Evolutionary conservation across 1,140 invertebrate species (phyloP).

Genomic region (Orchesella cincta): DNA sequence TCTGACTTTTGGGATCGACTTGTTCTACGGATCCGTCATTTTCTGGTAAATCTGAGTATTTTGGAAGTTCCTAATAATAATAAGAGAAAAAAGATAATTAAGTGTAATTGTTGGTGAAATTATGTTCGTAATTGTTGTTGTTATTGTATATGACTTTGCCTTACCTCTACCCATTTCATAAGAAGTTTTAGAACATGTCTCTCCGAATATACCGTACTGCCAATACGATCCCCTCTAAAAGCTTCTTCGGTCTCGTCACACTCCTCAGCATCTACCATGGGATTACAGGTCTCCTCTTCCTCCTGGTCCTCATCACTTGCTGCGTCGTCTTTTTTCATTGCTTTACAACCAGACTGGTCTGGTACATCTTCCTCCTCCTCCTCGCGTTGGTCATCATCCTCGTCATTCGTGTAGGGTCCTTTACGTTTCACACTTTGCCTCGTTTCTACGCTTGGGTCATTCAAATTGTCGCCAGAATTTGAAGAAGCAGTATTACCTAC

Average conservation of each 20-base stretch:
- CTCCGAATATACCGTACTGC: constrained; percentile 46
- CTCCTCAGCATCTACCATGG: constrained; percentile 41
- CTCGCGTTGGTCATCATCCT: constrained; percentile 21
- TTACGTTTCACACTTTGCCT: not conserved
- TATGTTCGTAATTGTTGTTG: not conserved
- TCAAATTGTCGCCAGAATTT: constrained; percentile 12
- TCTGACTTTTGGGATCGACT: not conserved
- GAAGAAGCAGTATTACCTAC: too few species aligned
- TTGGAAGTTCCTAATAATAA: constrained; percentile 36
- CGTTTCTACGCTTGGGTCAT: not conserved
- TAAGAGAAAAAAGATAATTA: constrained; percentile 5
- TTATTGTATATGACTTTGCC: not conserved
- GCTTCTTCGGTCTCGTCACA: constrained; percentile 35
- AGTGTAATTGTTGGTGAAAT: not conserved
- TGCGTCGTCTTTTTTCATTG: not conserved
- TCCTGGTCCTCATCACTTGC: constrained; percentile 21
- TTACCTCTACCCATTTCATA: constrained; percentile 48
- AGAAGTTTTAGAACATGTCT: constrained; percentile 46
- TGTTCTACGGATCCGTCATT: constrained; percentile 21
- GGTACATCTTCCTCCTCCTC: not conserved
- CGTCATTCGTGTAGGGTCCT: constrained; percentile 4
- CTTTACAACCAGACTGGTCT: not conserved
- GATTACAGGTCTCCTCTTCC: constrained; percentile 36
- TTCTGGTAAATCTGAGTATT: constrained; percentile 30
- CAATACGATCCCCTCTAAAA: constrained; percentile 46